phyloP scores from a whole-genome alignment of 1,140 invertebrate genomes.

The Stegodyphus dumicola region DNA sequence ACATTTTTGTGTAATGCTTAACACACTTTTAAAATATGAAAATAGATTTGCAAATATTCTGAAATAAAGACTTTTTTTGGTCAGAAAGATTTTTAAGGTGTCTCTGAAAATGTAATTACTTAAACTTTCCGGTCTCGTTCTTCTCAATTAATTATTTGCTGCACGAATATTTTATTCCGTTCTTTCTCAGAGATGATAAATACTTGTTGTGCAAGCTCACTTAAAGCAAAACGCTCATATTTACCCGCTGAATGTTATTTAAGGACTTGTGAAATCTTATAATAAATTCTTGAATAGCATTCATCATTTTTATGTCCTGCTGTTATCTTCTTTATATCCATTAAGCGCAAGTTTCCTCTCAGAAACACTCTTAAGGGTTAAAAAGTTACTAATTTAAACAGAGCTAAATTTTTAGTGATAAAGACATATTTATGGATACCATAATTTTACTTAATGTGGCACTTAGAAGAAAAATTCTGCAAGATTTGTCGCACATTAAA shows the following conservation, averaged over 20 bases:
- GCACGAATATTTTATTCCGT: too few species aligned
- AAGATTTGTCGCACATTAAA: too few species aligned
- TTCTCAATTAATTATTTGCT: too few species aligned
- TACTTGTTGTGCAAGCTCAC: neutral
- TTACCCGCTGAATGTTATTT: slow-evolving; percentile 30
- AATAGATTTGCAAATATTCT: too few species aligned
- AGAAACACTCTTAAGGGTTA: slow-evolving; percentile 20
- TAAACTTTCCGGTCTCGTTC: too few species aligned
- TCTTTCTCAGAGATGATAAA: too few species aligned
- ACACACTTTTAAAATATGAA: too few species aligned
- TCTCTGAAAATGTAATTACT: too few species aligned
- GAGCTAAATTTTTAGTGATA: slow-evolving; percentile 39
- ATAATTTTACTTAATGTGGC: slow-evolving; percentile 39
- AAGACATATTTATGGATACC: slow-evolving; percentile 30
- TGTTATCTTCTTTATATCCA: too few species aligned
- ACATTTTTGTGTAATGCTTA: too few species aligned
- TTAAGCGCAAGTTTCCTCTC: neutral
- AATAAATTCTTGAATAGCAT: slow-evolving; percentile 41
- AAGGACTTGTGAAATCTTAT: slow-evolving; percentile 6
- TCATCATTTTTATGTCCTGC: neutral
- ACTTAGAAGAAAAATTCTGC: neutral
- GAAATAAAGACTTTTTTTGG: too few species aligned
- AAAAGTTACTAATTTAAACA: slow-evolving; percentile 35
- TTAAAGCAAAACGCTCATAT: slow-evolving; percentile 33
- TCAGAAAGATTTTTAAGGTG: too few species aligned